phyloP scores from a whole-genome alignment of 2,797 vertebrate genomes.

The Chloroceryle inda region DNA sequence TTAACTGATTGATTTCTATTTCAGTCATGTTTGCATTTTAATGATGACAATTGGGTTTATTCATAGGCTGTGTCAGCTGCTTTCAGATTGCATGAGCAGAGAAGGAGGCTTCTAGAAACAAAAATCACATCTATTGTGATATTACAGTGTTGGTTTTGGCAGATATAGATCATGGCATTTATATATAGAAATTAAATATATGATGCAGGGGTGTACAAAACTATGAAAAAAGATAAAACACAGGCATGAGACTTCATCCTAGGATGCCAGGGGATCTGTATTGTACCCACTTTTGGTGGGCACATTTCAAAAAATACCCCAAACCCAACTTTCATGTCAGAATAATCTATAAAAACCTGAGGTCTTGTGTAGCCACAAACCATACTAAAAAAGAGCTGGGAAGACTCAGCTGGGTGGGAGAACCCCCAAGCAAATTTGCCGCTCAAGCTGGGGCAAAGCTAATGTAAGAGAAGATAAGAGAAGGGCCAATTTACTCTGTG shows the following conservation, averaged over 20 bases:
- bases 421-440: neutral
- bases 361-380: neutral
- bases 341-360: neutral
- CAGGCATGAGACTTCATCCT: neutral
- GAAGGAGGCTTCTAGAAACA: conserved; percentile 6
- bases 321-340: neutral
- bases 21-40: neutral
- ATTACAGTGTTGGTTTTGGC: neutral
- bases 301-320: neutral
- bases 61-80: neutral
- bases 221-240: neutral
- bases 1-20: neutral
- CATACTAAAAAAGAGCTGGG: neutral
- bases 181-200: neutral
- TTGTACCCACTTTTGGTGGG: neutral
- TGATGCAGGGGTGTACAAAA: neutral
- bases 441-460: neutral
- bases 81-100: neutral
- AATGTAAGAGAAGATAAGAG: neutral
- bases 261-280: neutral
- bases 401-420: neutral
- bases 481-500: neutral
- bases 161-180: neutral
- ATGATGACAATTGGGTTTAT: neutral
- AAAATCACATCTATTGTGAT: neutral